Evolutionary conservation across 2,888 invertebrate species (phyloP).

Genomic region (Athalia cordata): DNA sequence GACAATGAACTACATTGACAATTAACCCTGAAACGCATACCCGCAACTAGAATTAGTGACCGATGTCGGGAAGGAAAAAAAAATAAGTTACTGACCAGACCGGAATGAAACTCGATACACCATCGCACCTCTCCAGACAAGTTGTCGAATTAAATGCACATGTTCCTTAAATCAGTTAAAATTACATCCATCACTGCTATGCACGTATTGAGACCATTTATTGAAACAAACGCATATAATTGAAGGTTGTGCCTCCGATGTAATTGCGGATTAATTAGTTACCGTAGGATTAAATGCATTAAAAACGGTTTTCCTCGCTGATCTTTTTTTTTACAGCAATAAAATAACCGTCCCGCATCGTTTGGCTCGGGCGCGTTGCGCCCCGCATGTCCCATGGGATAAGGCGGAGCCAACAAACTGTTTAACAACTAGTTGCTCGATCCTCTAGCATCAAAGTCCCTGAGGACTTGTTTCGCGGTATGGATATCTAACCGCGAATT

Average conservation of each 20-base stretch:
- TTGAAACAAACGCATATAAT: too few species aligned
- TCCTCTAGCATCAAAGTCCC: conserved; percentile 55
- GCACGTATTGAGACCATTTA: too few species aligned
- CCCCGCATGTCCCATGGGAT: conserved; percentile 21
- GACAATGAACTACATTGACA: conserved; percentile 40
- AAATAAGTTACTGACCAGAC: background rate
- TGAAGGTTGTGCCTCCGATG: too few species aligned
- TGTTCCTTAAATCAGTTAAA: too few species aligned
- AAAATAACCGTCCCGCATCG: conserved; percentile 33
- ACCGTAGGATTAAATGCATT: too few species aligned
- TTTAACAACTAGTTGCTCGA: conserved; percentile 70
- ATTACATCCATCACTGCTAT: too few species aligned
- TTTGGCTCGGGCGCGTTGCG: conserved; percentile 7
- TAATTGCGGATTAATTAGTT: too few species aligned
- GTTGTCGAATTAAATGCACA: too few species aligned
- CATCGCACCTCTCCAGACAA: too few species aligned
- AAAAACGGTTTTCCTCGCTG: background rate
- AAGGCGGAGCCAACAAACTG: conserved; percentile 48
- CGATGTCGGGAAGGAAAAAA: background rate
- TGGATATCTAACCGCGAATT: conserved; percentile 22
- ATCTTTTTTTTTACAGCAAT: background rate
- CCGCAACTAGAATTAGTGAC: background rate
- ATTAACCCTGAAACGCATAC: conserved; percentile 19
- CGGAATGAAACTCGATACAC: too few species aligned
- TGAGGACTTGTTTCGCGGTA: conserved; percentile 64